phyloP scores from a whole-genome alignment of 2,797 vertebrate genomes.

The Balearica regulorum region DNA sequence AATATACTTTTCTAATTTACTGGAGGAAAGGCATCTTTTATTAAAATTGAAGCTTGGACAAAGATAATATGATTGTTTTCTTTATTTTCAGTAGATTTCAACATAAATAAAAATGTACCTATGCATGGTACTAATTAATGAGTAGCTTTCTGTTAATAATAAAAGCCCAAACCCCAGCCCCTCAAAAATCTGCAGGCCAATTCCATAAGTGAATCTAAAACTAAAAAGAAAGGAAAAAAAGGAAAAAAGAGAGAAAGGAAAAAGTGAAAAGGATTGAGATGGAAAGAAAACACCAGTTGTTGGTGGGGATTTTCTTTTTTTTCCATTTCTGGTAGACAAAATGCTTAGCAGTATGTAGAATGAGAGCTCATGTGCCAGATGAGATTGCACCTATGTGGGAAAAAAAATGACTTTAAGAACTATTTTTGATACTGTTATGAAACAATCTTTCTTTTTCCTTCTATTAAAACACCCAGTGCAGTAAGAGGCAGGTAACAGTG shows the following conservation, averaged over 20 bases:
- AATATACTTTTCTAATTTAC: neutral
- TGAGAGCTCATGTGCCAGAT: neutral
- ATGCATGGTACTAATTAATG: neutral
- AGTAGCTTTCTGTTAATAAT: neutral
- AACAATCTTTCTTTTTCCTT: neutral
- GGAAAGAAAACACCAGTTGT: neutral
- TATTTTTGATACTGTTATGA: neutral
- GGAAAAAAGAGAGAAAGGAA: no score
- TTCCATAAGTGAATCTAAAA: neutral
- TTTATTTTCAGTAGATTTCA: neutral
- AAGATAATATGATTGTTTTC: neutral
- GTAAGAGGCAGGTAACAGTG: neutral
- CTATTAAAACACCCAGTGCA: neutral
- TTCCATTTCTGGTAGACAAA: neutral
- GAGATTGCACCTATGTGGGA: neutral
- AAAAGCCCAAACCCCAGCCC: rapidly evolving
- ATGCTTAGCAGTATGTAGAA: neutral
- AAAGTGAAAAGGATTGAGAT: neutral
- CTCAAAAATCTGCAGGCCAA: neutral
- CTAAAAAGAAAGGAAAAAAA: neutral
- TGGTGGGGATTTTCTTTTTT: neutral
- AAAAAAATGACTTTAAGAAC: neutral
- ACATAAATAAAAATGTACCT: neutral
- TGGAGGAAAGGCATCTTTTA: neutral
- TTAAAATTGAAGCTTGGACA: neutral